These are phyloP conservation scores for Mesorhabditis belari DNA, from an alignment of 2,888 invertebrate species.

Conservation along the genomic window DNA sequence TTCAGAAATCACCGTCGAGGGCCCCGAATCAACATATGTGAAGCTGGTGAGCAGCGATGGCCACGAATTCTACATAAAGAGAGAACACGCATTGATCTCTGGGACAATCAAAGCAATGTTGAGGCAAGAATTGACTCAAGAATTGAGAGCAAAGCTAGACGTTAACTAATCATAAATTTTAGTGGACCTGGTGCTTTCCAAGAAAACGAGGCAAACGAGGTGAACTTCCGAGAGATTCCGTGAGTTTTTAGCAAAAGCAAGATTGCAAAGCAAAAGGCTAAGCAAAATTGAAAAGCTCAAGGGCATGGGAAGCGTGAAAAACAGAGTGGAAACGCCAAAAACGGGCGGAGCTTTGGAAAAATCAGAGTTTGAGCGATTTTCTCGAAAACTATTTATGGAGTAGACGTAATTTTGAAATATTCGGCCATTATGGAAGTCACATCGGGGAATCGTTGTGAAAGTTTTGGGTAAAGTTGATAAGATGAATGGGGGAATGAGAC, in stretches of 20 bases:
- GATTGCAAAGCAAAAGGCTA: neutral
- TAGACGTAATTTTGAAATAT: no score
- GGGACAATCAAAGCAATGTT: conserved; percentile 61
- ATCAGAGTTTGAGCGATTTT: no score
- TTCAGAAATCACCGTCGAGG: conserved; percentile 62
- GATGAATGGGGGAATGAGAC: no score
- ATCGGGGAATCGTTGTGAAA: no score
- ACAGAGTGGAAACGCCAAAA: no score
- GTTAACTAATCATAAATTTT: no score
- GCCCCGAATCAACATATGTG: conserved; percentile 96
- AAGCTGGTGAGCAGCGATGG: conserved; percentile 93
- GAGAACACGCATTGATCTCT: conserved; percentile 73
- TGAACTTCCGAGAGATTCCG: conserved; percentile 97
- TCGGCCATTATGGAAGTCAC: no score
- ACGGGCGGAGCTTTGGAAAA: no score
- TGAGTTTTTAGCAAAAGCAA: conserved; percentile 60
- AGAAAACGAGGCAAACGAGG: conserved; percentile 97
- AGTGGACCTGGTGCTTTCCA: conserved; percentile 74
- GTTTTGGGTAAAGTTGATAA: no score
- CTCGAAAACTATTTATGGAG: no score
- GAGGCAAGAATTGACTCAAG: conserved; percentile 7
- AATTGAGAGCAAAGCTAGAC: neutral
- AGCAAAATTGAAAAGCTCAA: no score
- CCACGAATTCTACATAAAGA: conserved; percentile 89
- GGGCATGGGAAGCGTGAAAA: no score